Conservation (phyloP, 2,888 invertebrate species). For the Apoda limacodes region DNA sequence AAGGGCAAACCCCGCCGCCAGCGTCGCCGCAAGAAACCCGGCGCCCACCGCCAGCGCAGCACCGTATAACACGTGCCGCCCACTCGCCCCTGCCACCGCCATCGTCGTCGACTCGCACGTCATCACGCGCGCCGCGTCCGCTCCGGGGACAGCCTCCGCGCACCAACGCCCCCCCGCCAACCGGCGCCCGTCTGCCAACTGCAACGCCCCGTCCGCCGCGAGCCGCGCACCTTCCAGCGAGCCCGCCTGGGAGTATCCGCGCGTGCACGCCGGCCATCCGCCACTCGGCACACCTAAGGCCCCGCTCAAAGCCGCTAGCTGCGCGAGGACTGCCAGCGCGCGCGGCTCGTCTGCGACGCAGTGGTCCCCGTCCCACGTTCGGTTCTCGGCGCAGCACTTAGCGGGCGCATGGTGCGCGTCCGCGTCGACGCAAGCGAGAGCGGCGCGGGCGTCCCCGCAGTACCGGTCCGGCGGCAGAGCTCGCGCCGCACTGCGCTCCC, state of each 20-base stretch:
- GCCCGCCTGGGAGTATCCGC: slow-evolving; percentile 69
- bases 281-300: slow-evolving; percentile 46
- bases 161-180: slow-evolving; percentile 57
- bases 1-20: slow-evolving; percentile 82
- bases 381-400: slow-evolving; percentile 79
- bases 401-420: slow-evolving; percentile 44
- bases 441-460: slow-evolving; percentile 76
- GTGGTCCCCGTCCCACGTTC: slow-evolving; percentile 68
- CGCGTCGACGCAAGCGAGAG: slow-evolving; percentile 71
- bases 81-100: slow-evolving; percentile 15
- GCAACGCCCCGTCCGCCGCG: slow-evolving; percentile 64
- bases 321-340: slow-evolving; percentile 38
- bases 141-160: slow-evolving; percentile 62
- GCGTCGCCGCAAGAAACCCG: slow-evolving; percentile 83
- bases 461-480: slow-evolving; percentile 69
- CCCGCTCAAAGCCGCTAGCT: slow-evolving; percentile 36
- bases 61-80: slow-evolving; percentile 79
- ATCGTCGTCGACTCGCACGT: slow-evolving; percentile 61
- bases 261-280: slow-evolving; percentile 69
- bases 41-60: slow-evolving; percentile 84
- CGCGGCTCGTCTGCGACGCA: slow-evolving; percentile 44
- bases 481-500: slow-evolving; percentile 50
- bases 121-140: slow-evolving; percentile 33
- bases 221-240: slow-evolving; percentile 62
- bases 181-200: slow-evolving; percentile 46